These are phyloP conservation scores for Hyposoter didymator DNA, from an alignment of 2,888 invertebrate species.

Conservation along the genomic window DNA sequence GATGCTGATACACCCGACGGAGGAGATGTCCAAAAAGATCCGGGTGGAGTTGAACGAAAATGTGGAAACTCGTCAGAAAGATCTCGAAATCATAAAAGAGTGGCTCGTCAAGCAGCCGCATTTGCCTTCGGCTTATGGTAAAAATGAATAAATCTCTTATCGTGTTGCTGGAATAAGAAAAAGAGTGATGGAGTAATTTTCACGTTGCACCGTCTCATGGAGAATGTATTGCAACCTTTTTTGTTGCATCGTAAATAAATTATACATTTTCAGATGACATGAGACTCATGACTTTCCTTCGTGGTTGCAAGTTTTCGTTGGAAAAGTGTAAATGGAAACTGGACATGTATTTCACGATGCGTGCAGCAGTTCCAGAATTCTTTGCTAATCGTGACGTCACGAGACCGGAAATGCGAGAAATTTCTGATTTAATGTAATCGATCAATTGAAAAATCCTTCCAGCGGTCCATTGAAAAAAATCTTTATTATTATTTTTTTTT, in stretches of 20 bases:
- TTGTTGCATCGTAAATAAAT: neutral
- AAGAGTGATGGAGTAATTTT: neutral
- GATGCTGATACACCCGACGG: constrained; percentile 88
- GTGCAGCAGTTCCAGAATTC: constrained; percentile 92
- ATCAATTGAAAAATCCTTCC: neutral
- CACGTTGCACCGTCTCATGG: neutral
- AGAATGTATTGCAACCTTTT: neutral
- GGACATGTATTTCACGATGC: constrained; percentile 95
- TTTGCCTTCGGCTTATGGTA: constrained; percentile 84
- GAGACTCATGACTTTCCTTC: constrained; percentile 92
- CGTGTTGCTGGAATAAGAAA: neutral
- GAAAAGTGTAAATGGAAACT: constrained; percentile 94
- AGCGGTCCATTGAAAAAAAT: neutral
- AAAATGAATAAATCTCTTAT: neutral
- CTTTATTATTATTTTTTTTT: constrained; percentile 56
- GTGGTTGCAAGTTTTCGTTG: constrained; percentile 94
- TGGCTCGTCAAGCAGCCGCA: constrained; percentile 89
- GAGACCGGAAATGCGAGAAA: constrained; percentile 89
- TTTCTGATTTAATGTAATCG: constrained; percentile 88
- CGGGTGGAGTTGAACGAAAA: constrained; percentile 90
- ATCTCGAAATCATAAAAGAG: constrained; percentile 87
- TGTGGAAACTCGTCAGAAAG: constrained; percentile 85
- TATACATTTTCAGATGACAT: constrained; percentile 87
- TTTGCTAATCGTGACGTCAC: constrained; percentile 91
- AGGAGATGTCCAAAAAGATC: constrained; percentile 89